Percentiles rank a stretch among this genome's conserved stretches.
Evolutionary conservation across 2,888 invertebrate genomes (phyloP).

Genomic region (Drosophila dives): DNA sequence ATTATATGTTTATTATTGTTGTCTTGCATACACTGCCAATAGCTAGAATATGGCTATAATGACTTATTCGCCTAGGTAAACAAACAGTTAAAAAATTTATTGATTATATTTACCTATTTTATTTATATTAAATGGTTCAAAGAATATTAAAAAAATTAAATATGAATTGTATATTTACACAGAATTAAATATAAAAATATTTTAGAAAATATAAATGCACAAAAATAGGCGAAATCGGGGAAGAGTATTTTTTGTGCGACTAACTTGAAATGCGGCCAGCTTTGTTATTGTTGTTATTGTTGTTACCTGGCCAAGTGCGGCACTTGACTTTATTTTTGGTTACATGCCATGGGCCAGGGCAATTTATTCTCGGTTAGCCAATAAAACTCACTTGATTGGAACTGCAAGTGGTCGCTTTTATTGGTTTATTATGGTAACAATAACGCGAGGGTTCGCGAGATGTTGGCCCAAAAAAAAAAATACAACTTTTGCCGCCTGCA

Average conservation of each 20-base stretch:
- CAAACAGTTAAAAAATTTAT: background rate
- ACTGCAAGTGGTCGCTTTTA: slow-evolving; percentile 75
- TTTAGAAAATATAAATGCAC: no score
- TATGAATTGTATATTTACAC: no score
- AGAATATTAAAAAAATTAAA: no score
- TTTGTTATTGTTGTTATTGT: slow-evolving; percentile 28
- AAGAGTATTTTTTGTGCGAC: slow-evolving; percentile 17
- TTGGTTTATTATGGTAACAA: slow-evolving; percentile 72
- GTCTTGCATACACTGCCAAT: slow-evolving; percentile 33
- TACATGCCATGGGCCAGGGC: slow-evolving; percentile 71
- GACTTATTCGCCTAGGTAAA: background rate
- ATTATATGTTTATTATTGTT: slow-evolving; percentile 72
- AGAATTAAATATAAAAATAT: no score
- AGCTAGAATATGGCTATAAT: background rate
- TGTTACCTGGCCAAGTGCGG: slow-evolving; percentile 64
- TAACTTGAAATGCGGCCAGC: background rate
- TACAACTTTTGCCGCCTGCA: slow-evolving; percentile 37
- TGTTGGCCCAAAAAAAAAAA: slow-evolving; percentile 26
- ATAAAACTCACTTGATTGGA: slow-evolving; percentile 78
- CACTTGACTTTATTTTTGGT: slow-evolving; percentile 74
- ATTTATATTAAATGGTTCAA: no score
- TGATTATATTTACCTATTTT: background rate
- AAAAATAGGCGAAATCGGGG: no score
- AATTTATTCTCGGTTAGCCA: slow-evolving; percentile 68
- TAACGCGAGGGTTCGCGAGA: slow-evolving; percentile 51